Conservation (phyloP, 2,113 vertebrate species). For the Nycticebus coucang region DNA sequence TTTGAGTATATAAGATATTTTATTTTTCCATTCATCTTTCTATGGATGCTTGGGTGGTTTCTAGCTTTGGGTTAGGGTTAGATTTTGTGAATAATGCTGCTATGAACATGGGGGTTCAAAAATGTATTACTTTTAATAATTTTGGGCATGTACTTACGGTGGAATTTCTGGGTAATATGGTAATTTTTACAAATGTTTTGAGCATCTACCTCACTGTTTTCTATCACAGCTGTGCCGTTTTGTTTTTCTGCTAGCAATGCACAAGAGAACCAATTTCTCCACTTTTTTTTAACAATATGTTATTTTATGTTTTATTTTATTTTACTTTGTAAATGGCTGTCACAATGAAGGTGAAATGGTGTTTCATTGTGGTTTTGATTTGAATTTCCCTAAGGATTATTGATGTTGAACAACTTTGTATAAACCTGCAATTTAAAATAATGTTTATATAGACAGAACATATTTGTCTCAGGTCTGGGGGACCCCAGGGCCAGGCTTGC, state of each 20-base stretch:
- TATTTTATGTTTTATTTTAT: not conserved
- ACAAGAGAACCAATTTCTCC: not conserved
- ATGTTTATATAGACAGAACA: not conserved
- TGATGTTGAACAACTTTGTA: not conserved
- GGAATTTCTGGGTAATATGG: not conserved
- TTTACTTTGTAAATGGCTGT: not conserved
- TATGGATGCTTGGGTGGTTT: not conserved
- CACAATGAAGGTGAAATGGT: not conserved
- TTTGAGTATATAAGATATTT: not conserved
- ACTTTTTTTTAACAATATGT: not conserved
- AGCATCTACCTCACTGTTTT: not conserved
- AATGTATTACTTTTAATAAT: not conserved
- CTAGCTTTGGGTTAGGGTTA: not conserved
- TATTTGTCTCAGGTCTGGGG: not conserved
- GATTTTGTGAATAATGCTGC: not conserved
- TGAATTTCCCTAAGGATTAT: not conserved
- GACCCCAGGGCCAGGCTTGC: fast-evolving
- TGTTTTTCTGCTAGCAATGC: not conserved
- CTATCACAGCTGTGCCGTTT: not conserved
- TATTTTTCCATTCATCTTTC: not conserved
- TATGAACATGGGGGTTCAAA: not conserved
- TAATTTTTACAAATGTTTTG: not conserved
- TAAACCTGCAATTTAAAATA: not conserved
- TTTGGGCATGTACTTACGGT: not conserved
- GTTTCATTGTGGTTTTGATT: not conserved